phyloP scores from a whole-genome alignment of 2,888 invertebrate genomes.

The Orthonychiurus folsomi region DNA sequence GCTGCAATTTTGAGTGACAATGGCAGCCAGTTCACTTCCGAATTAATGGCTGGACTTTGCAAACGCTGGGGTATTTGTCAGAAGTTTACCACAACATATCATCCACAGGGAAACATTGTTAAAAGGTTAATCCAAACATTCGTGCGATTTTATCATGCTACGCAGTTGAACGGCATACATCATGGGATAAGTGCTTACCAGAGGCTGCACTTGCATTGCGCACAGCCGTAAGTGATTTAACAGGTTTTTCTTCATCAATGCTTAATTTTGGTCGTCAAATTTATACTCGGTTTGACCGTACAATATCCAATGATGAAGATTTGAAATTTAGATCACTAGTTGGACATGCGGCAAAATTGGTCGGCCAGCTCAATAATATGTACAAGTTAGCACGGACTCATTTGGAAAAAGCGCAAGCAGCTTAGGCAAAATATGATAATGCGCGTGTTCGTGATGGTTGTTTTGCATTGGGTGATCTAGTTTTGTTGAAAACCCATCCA shows the following conservation, averaged over 20 bases:
- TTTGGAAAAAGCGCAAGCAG: slow-evolving; percentile 11
- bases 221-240: slow-evolving; percentile 21
- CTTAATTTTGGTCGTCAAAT: slow-evolving; percentile 23
- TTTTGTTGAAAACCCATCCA: slow-evolving; percentile 19
- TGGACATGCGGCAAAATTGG: background rate
- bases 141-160: slow-evolving; percentile 7
- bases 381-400: slow-evolving; percentile 11
- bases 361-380: background rate
- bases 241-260: slow-evolving; percentile 25
- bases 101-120: slow-evolving; percentile 19
- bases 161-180: slow-evolving; percentile 4
- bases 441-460: background rate
- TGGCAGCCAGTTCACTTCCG: slow-evolving; percentile 23
- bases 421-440: slow-evolving; percentile 19
- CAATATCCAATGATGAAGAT: slow-evolving; percentile 8
- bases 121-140: background rate
- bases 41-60: background rate
- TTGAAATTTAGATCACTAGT: slow-evolving; percentile 5
- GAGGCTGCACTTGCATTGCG: slow-evolving; percentile 19
- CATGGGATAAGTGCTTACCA: slow-evolving; percentile 23
- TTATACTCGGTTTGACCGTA: slow-evolving; percentile 19
- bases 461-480: slow-evolving; percentile 21
- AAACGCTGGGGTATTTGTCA: background rate
- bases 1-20: slow-evolving; percentile 21
- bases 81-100: slow-evolving; percentile 27